Evolutionary conservation across 2,113 vertebrate species (phyloP), one percentile per base, ranked within the genome.

Genomic region (Piprites chloris): DNA sequence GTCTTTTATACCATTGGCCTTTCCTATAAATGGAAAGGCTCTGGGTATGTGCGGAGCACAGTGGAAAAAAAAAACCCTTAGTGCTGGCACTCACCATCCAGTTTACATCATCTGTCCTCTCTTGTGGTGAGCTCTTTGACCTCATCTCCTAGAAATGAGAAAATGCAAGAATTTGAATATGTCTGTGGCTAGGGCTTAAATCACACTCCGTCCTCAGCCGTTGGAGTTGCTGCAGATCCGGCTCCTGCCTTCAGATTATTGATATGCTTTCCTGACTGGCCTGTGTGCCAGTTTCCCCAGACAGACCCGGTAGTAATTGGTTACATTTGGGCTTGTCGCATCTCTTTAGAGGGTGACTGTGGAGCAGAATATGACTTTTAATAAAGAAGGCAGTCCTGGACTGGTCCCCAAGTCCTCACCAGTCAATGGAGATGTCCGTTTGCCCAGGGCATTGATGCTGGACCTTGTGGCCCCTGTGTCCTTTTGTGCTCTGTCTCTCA

Each of bases 1-100:
- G 81, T 53, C 61, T 96, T 95, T 94, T 65, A 65, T 92, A 52
- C 73, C 73, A 71, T 1, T 53, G 56, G 52, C 69, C 61, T 94
- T 95, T 89, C 65, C 89, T 95, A 44, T 89, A 95, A 95, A 96
- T 85, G 77, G 94, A 89, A 91, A 87, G 39, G 22, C 33, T 92
- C 90, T 87, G 73, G 61, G 12, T 89, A 56, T 72, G 56, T 75
- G 66, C 55, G 41, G 76, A 63, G 88, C 67, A 58, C 37, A 63
- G 73, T 49, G 52, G 5, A 14, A 14, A 75, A 68, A 77, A 67
- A 74, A 44, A 21, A 11, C 3, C 10, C 12, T 9, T 65, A 65
- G 66, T 68, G 52, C 89, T 97, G 95, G 91, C 93, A 91, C 33
- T 78, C 24, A 14, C 33, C 22, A 37, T 71, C 69, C 63, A 14